phyloP scores from a whole-genome alignment of 2,888 invertebrate species.

The Ormyrus nitidulus region DNA sequence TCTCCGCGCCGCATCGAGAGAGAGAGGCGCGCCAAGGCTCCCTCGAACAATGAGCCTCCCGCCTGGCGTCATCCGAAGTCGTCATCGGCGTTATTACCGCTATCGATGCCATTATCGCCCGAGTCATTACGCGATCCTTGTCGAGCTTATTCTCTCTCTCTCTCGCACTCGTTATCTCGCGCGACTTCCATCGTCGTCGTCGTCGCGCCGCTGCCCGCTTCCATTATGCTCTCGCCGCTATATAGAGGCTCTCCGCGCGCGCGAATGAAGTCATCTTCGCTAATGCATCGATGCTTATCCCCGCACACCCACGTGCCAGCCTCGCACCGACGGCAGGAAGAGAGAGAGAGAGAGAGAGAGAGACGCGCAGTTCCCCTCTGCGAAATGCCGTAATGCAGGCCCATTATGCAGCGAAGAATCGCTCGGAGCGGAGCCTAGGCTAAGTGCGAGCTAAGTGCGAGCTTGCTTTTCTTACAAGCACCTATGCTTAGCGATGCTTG shows the following conservation, averaged over 20 bases:
- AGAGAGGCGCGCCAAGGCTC: constrained; percentile 43
- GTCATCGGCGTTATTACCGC: constrained; percentile 59
- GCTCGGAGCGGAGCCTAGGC: neutral
- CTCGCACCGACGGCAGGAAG: neutral
- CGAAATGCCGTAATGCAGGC: constrained; percentile 64
- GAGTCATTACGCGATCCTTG: constrained; percentile 36
- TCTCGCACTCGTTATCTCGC: constrained; percentile 36
- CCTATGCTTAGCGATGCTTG: too few species aligned
- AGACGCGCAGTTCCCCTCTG: constrained; percentile 50
- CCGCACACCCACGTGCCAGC: constrained; percentile 27
- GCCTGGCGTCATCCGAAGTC: constrained; percentile 58
- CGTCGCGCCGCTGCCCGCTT: neutral
- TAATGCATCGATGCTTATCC: constrained; percentile 70
- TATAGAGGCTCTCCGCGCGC: constrained; percentile 35
- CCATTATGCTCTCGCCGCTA: constrained; percentile 15
- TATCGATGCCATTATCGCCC: constrained; percentile 63
- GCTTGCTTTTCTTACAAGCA: too few species aligned
- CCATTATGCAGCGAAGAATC: constrained; percentile 59
- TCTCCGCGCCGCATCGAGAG: constrained; percentile 4
- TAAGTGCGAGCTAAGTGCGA: constrained; percentile 19
- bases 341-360: neutral
- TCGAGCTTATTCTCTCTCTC: neutral
- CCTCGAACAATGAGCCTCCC: constrained; percentile 29
- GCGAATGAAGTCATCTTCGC: constrained; percentile 71
- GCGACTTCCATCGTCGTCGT: constrained; percentile 43